These are phyloP conservation scores for Conus betulinus DNA, from an alignment of 1,140 invertebrate species.

Conservation along the genomic window DNA sequence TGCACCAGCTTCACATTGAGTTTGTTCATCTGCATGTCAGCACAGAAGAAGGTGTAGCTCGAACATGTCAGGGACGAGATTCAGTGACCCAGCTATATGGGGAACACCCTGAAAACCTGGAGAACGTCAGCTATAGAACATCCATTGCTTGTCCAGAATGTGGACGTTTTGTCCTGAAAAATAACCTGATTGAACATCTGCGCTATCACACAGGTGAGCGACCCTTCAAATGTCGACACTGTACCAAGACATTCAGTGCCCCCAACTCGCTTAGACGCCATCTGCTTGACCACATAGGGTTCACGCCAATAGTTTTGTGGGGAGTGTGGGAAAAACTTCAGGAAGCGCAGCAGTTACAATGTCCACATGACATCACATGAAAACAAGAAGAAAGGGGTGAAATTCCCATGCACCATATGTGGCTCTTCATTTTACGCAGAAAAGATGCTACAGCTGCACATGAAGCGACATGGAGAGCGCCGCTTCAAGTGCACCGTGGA, in stretches of 20 bases:
- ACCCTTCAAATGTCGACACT: conserved; percentile 67
- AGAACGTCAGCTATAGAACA: conserved; percentile 47
- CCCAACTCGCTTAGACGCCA: conserved; percentile 67
- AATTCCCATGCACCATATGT: conserved; percentile 80
- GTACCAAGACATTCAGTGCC: conserved; percentile 60
- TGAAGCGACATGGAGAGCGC: conserved; percentile 79
- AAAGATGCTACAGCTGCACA: conserved; percentile 80
- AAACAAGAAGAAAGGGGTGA: conserved; percentile 60
- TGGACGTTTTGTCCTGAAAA: conserved; percentile 60
- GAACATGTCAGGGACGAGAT: conserved; percentile 56
- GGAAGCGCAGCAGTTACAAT: conserved; percentile 57
- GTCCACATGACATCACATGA: conserved; percentile 65
- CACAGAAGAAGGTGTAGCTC: conserved; percentile 57
- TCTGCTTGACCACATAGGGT: conserved; percentile 65
- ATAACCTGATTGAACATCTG: conserved; percentile 67
- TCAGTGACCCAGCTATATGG: conserved; percentile 58
- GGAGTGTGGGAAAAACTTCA: conserved; percentile 66
- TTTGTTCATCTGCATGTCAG: conserved; percentile 64
- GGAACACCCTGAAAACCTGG: conserved; percentile 58
- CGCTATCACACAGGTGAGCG: conserved; percentile 64
- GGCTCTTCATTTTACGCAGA: conserved; percentile 79
- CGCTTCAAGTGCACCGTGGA: conserved; percentile 79
- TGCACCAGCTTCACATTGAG: conserved; percentile 65
- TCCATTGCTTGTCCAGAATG: conserved; percentile 68
- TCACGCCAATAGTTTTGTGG: conserved; percentile 61